phyloP scores from a whole-genome alignment of 1,140 invertebrate genomes.

The Megalopta genalis region DNA sequence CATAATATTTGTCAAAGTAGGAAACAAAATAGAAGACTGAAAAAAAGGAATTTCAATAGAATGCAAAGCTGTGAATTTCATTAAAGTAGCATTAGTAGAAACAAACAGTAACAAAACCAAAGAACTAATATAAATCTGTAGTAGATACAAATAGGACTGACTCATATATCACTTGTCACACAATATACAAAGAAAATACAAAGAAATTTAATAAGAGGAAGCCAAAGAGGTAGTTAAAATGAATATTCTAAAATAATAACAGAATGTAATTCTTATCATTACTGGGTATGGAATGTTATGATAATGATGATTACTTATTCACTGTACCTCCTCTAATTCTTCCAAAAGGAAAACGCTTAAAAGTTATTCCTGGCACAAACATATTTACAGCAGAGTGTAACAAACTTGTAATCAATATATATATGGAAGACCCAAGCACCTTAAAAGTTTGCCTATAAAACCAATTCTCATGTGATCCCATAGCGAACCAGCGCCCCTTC shows the following conservation, averaged over 20 bases:
- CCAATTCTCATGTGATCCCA: conserved; percentile 36
- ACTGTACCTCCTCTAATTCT: conserved; percentile 29
- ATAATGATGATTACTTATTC: conserved; percentile 1
- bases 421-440: conserved; percentile 60
- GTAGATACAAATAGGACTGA: not conserved
- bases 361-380: conserved; percentile 40
- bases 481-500: conserved; percentile 52
- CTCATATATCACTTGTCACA: not conserved
- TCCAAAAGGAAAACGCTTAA: conserved; percentile 9
- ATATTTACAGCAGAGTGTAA: conserved; percentile 46
- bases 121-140: conserved; percentile 4
- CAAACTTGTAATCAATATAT: conserved; percentile 31
- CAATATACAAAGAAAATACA: not conserved
- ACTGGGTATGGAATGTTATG: not conserved
- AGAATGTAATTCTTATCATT: not conserved
- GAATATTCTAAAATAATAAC: not conserved
- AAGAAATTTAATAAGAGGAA: conserved; percentile 14
- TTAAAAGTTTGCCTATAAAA: conserved; percentile 33
- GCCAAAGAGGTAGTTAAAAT: conserved; percentile 29
- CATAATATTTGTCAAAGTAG: conserved; percentile 8
- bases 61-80: conserved; percentile 29
- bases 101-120: conserved; percentile 35
- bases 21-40: conserved; percentile 18
- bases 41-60: conserved; percentile 2
- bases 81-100: conserved; percentile 41